A percentile compares a stretch with the other conserved stretches of the same genome.
Evolutionary conservation across 2,888 invertebrate genomes (phyloP).

Genomic region (Seira ritae): DNA sequence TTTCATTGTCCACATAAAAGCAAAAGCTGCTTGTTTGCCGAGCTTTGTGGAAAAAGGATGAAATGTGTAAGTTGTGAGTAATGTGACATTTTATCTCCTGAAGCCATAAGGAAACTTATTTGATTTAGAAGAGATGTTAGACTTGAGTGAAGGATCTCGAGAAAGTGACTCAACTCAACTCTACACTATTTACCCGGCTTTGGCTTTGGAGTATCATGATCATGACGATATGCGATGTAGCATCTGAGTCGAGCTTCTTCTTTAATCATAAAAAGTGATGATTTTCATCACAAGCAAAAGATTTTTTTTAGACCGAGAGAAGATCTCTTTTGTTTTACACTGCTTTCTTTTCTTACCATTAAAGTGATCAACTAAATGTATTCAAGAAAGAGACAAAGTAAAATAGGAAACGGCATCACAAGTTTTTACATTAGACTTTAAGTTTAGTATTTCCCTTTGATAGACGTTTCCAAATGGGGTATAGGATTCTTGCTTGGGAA

Average conservation of each 20-base stretch:
- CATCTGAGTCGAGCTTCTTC: too few species aligned
- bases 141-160: constrained; percentile 19
- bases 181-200: constrained; percentile 37
- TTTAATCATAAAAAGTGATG: too few species aligned
- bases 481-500: too few species aligned
- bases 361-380: constrained; percentile 43
- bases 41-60: too few species aligned
- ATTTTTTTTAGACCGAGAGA: not conserved
- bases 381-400: too few species aligned
- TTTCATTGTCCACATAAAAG: not conserved
- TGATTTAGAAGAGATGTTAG: constrained; percentile 34
- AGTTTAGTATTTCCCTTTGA: too few species aligned
- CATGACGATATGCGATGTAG: constrained; percentile 13
- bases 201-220: not conserved
- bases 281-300: not conserved
- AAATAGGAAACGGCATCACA: too few species aligned
- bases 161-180: not conserved
- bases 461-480: too few species aligned
- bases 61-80: too few species aligned
- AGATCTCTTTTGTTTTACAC: not conserved
- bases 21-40: constrained; percentile 35
- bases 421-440: too few species aligned
- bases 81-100: constrained; percentile 62
- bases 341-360: not conserved
- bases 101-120: constrained; percentile 60